These are phyloP conservation scores for Graptemys geographica DNA, from an alignment of 2,797 vertebrate species.

Conservation along the genomic window DNA sequence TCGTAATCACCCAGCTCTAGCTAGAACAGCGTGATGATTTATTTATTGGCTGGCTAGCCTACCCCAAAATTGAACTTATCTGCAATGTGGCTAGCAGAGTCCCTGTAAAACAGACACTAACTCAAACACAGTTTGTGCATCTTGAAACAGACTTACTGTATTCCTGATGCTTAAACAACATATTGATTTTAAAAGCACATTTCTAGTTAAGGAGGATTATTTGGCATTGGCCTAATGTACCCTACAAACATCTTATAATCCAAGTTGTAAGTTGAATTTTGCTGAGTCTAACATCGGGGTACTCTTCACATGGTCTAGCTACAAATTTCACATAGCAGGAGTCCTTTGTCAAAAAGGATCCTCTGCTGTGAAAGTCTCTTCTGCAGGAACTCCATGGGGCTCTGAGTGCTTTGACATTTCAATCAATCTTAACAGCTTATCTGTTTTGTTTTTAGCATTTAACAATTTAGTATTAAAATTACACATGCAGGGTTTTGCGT, in stretches of 20 bases:
- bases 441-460: background rate
- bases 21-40: background rate
- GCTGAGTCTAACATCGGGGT: background rate
- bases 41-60: background rate
- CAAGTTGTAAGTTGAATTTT: background rate
- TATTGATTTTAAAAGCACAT: background rate
- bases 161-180: background rate
- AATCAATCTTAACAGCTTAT: slow-evolving; percentile 21
- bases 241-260: background rate
- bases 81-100: background rate
- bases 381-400: slow-evolving; percentile 9
- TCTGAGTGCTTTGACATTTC: slow-evolving; percentile 66
- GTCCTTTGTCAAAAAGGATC: slow-evolving; percentile 40
- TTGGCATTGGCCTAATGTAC: background rate
- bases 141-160: background rate
- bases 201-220: background rate
- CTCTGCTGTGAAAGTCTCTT: slow-evolving; percentile 25
- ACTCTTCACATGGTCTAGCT: slow-evolving; percentile 27
- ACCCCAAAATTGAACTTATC: background rate
- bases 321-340: slow-evolving; percentile 41
- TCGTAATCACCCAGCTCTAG: background rate
- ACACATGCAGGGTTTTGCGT: accelerated
- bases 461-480: background rate
- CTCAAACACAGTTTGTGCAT: background rate
- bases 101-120: background rate